Conservation (phyloP, 2,797 vertebrate species). For the Bucorvus abyssinicus region DNA sequence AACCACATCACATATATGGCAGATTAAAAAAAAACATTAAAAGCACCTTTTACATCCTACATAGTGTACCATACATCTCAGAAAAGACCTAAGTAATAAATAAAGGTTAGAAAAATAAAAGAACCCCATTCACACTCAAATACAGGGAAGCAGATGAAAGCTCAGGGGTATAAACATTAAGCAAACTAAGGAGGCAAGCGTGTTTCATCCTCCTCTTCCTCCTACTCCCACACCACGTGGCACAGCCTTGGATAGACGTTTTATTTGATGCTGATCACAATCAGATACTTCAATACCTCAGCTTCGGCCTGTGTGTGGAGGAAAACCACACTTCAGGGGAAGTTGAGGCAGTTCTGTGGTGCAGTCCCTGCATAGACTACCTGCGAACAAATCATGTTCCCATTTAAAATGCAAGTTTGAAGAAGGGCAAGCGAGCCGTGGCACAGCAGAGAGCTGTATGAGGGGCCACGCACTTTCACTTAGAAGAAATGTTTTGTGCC, state of each 20-base stretch:
- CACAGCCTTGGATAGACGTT: too few species aligned
- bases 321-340: not conserved
- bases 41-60: not conserved
- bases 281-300: not conserved
- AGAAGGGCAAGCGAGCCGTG: not conserved
- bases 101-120: not conserved
- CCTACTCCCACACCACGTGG: not conserved
- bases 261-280: not conserved
- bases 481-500: constrained; percentile 63
- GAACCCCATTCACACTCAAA: not conserved
- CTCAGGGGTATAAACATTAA: not conserved
- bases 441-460: constrained; percentile 19
- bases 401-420: constrained; percentile 48
- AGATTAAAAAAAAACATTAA: not conserved
- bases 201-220: not conserved
- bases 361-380: not conserved
- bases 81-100: not conserved
- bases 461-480: constrained; percentile 34
- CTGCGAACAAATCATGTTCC: constrained; percentile 17
- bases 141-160: not conserved
- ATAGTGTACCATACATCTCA: not conserved
- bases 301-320: not conserved
- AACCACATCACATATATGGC: not conserved
- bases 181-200: not conserved
- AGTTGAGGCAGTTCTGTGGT: not conserved